A percentile compares a stretch with the other conserved stretches of the same genome.
phyloP scores from a whole-genome alignment of 2,888 invertebrate genomes.

The Stramonita haemastoma region DNA sequence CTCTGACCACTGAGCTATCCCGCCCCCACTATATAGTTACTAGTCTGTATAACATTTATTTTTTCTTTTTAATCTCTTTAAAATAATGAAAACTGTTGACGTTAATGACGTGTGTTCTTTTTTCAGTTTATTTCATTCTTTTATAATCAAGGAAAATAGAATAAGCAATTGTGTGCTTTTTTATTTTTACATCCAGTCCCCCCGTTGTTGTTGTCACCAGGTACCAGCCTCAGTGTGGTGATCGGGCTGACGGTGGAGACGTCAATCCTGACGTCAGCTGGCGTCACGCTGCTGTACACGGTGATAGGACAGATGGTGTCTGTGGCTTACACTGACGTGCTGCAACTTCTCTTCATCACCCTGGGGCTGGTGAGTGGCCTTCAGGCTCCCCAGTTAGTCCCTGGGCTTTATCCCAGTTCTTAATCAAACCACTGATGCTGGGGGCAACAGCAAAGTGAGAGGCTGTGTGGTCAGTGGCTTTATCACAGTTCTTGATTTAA shows the following conservation, averaged over 20 bases:
- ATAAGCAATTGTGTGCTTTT: too few relatives aligned
- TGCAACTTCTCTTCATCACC: slow-evolving; percentile 56
- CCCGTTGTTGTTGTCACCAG: slow-evolving; percentile 39
- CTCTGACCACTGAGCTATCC: too few relatives aligned
- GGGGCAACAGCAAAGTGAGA: too few relatives aligned
- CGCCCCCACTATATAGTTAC: too few relatives aligned
- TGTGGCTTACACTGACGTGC: slow-evolving; percentile 64
- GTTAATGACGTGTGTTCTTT: too few relatives aligned
- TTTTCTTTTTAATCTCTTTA: background rate
- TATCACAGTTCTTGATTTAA: too few relatives aligned
- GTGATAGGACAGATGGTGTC: slow-evolving; percentile 61
- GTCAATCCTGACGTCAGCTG: slow-evolving; percentile 56
- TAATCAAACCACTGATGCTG: too few relatives aligned
- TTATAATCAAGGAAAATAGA: too few relatives aligned
- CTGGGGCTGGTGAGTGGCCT: background rate
- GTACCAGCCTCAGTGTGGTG: slow-evolving; percentile 60
- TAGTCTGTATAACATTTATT: too few relatives aligned
- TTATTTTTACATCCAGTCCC: slow-evolving; percentile 15
- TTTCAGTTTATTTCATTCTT: background rate
- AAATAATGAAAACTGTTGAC: too few relatives aligned
- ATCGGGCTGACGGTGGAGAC: slow-evolving; percentile 48
- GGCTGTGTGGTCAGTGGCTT: too few relatives aligned
- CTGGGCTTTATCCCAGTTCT: background rate
- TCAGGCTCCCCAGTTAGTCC: background rate
- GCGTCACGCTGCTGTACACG: slow-evolving; percentile 59